Percentiles rank a stretch among this genome's conserved stretches.
Evolutionary conservation across 1,140 invertebrate genomes (phyloP).

Genomic region (Diachasma alloeum): DNA sequence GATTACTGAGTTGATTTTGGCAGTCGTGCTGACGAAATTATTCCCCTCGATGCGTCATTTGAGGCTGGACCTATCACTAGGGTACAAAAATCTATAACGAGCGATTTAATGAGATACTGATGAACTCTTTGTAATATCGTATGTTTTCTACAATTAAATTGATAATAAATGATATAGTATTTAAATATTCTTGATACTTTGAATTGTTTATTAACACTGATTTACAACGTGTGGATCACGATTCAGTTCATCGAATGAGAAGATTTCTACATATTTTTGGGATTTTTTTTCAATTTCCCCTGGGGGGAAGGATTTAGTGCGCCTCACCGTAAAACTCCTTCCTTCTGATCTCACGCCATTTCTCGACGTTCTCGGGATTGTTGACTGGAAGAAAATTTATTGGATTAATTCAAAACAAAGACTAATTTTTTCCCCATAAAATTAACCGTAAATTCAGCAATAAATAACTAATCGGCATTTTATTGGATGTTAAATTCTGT

Average conservation of each 20-base stretch:
- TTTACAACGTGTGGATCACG: background rate
- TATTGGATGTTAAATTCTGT: no score
- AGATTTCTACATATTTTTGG: background rate
- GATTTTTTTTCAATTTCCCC: slow-evolving; percentile 9
- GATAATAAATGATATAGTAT: slow-evolving; percentile 49
- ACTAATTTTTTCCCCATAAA: background rate
- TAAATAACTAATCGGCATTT: no score
- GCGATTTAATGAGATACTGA: slow-evolving; percentile 48
- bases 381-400: slow-evolving; percentile 24
- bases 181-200: slow-evolving; percentile 1
- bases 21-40: background rate
- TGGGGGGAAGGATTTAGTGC: slow-evolving; percentile 17
- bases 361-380: slow-evolving; percentile 29
- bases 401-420: background rate
- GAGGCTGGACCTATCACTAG: slow-evolving; percentile 55
- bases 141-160: slow-evolving; percentile 62
- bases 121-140: slow-evolving; percentile 54
- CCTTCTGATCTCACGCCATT: slow-evolving; percentile 29
- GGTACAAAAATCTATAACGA: slow-evolving; percentile 47
- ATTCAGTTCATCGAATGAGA: background rate
- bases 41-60: background rate
- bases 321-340: slow-evolving; percentile 11
- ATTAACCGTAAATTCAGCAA: background rate
- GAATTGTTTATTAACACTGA: background rate
- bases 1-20: background rate